Base-by-base conservation (phyloP, 2,888 invertebrate genomes). In the Marasmarcha lunaedactyla region DNA sequence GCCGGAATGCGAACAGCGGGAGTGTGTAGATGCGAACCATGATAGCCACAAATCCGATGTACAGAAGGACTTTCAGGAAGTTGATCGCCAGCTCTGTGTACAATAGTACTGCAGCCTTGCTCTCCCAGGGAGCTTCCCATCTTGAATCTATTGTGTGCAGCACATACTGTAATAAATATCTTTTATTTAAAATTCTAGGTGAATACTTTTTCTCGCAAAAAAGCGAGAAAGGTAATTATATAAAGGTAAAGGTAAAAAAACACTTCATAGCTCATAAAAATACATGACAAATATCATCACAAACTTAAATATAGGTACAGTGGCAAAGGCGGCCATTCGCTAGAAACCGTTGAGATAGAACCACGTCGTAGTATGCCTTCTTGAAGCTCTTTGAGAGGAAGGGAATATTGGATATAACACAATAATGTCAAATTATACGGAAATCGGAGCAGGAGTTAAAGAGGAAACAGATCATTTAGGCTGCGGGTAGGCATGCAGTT, bases 21-120 rank as follows among this genome's bases (percentile, higher is more conserved):
- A 99, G 86, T 0, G 98, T 98, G 76, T 98, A 98, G 44, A 98
- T 93, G 63, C 93, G 90, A 27, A 98, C 93, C 98, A 99, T 98
- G 43, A 98, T 93, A 10, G 92, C 89, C 46, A 98, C 94, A 70
- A 99, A 99, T 27, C 93, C 87, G 38, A 96, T 86, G 67, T 98
- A 99, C 34, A 99, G 85, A 33, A 97, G 89, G 25, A 90, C 91
- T 77, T 91, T 91, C 37, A 92, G 86, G 40, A 92, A 85, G 46
- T 98, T 98, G 81, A 98, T 95, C 27, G 97, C 88, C 41, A 99
- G 86, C 74, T 99, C 99, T 0, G 97, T 95, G 66, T 99, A 98
- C 1, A 99, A 85, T 30, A 99, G 81, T 59, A 97, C 98, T 0
- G 98, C 97, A 7, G 98, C 98, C 74, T 99, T 99, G 70, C 95